Conservation (phyloP, 2,113 vertebrate genomes). For the Patagioenas fasciata region DNA sequence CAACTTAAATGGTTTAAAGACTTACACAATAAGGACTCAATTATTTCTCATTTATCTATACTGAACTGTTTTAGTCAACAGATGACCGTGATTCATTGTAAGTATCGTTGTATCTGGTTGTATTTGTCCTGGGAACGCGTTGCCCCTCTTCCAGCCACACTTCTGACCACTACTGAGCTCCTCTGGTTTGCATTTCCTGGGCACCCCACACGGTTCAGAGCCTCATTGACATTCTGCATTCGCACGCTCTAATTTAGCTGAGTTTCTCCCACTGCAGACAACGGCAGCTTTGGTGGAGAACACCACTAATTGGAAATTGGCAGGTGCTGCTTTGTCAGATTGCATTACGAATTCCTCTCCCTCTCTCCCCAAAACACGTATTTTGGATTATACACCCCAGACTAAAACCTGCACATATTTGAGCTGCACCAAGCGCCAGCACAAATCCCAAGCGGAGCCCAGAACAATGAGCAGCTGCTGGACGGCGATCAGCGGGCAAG, state of each 20-base stretch:
- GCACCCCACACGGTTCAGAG: conserved; percentile 4
- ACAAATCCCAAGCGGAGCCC: background rate
- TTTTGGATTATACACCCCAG: background rate
- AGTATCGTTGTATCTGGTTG: background rate
- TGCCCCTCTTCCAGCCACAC: background rate
- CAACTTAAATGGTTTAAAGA: background rate
- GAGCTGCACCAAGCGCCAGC: background rate
- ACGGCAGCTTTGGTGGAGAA: background rate
- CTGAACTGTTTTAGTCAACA: background rate
- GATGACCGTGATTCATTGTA: background rate
- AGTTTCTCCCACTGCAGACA: conserved; percentile 17
- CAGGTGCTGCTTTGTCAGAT: background rate
- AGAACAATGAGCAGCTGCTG: background rate
- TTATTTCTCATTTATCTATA: conserved; percentile 11
- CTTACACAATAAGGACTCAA: background rate
- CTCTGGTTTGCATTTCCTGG: background rate
- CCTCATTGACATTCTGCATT: conserved; percentile 30
- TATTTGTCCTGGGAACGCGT: conserved; percentile 4
- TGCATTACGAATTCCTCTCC: background rate
- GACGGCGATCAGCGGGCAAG: background rate
- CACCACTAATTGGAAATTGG: background rate
- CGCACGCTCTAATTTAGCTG: background rate
- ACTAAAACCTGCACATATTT: background rate
- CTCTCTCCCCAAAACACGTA: background rate
- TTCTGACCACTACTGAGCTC: conserved; percentile 13